Evolutionary conservation across 2,888 invertebrate species (phyloP).

Genomic region (Pseudolycoriella hygida): DNA sequence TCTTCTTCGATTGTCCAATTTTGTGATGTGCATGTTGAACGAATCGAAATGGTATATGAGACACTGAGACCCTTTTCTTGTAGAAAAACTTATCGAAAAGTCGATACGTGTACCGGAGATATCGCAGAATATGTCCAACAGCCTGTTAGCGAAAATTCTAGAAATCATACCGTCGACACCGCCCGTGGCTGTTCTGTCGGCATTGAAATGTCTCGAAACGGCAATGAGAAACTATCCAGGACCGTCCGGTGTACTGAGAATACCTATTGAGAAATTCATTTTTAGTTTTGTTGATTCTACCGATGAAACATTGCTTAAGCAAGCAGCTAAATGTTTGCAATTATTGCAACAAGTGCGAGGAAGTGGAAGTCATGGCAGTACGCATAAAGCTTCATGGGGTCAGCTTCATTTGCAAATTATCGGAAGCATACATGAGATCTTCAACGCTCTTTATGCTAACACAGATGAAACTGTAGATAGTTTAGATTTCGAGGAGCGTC

Average conservation of each 20-base stretch:
- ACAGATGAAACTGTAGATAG: constrained; percentile 16
- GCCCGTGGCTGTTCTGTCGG: constrained; percentile 10
- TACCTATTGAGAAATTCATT: constrained; percentile 17
- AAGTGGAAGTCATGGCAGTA: constrained; percentile 17
- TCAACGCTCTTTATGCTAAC: constrained; percentile 16
- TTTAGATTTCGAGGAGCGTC: neutral
- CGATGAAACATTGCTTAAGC: constrained; percentile 12
- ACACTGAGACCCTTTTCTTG: neutral
- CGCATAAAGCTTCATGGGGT: constrained; percentile 19
- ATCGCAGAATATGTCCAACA: constrained; percentile 15
- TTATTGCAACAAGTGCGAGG: constrained; percentile 21
- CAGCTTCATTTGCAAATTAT: constrained; percentile 17
- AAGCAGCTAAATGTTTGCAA: constrained; percentile 20
- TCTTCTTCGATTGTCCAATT: no score
- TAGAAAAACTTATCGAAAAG: constrained; percentile 15
- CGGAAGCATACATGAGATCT: constrained; percentile 15
- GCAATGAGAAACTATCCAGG: constrained; percentile 18
- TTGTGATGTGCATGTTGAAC: neutral
- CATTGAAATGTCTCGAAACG: constrained; percentile 17
- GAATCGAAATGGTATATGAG: neutral
- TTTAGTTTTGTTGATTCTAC: constrained; percentile 15
- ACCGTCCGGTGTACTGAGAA: constrained; percentile 16
- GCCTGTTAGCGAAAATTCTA: constrained; percentile 16
- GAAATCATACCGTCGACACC: constrained; percentile 13
- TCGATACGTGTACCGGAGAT: constrained; percentile 17